phyloP scores from a whole-genome alignment of 2,888 invertebrate species.

The Andrena minutula region DNA sequence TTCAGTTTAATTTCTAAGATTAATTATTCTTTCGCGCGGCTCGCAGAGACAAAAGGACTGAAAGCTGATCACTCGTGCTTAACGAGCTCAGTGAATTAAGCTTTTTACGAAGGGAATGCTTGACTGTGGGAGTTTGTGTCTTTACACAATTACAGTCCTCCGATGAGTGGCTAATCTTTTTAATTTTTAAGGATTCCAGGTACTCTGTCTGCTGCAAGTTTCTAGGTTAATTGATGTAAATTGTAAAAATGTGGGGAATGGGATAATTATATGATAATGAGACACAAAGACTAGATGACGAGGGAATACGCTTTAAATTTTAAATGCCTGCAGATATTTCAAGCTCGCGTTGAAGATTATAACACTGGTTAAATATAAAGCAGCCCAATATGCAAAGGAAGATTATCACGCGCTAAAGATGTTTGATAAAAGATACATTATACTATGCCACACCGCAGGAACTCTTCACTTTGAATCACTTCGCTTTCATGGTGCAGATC shows the following conservation, averaged over 20 bases:
- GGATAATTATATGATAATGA: too few relatives aligned
- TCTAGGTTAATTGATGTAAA: background rate
- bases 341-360: too few relatives aligned
- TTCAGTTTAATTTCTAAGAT: slow-evolving; percentile 20
- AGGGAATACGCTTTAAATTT: too few relatives aligned
- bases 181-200: background rate
- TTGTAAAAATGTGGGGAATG: background rate
- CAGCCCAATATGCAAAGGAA: too few relatives aligned
- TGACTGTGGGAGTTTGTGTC: background rate
- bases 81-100: slow-evolving; percentile 1
- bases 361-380: too few relatives aligned
- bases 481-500: too few relatives aligned
- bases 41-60: background rate
- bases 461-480: too few relatives aligned
- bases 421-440: too few relatives aligned
- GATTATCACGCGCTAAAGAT: too few relatives aligned
- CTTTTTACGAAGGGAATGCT: background rate
- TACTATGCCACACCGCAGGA: too few relatives aligned
- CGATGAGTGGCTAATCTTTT: background rate
- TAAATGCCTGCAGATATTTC: too few relatives aligned
- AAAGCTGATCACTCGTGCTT: background rate
- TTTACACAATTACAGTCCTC: background rate
- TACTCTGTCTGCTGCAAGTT: background rate
- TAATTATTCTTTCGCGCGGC: slow-evolving; percentile 9
- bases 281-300: too few relatives aligned